Evolutionary conservation across 2,888 invertebrate genomes (phyloP), one percentile per base, ranked within the genome.

Genomic region (Tetropium fuscum): DNA sequence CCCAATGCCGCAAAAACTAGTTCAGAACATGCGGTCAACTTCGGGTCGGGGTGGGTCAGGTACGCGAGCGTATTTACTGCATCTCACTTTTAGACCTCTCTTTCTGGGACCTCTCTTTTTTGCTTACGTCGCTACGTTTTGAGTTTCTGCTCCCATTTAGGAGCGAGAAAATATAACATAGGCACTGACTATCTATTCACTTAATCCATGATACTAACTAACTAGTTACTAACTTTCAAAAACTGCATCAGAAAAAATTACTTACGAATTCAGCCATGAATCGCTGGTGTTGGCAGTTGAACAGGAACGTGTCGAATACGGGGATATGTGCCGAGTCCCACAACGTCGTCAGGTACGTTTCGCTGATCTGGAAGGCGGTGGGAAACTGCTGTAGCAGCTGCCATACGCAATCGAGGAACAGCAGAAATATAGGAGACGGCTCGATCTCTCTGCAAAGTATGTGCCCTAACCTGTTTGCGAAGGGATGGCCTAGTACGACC

Each of bases 371-470:
- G 83, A 98, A 97, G 69, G 91, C 88, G 0, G 90, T 86, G 0
- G 96, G 96, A 82, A 90, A 95, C 83, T 97, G 97, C 71, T 90
- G 89, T 70, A 90, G 82, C 48, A 98, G 84, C 83, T 98, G 98
- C 94, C 95, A 96, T 53, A 92, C 90, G 81, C 95, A 94, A 82
- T 98, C 98, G 71, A 98, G 86, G 83, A 94, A 97, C 44, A 98
- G 83, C 41, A 97, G 87, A 80, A 97, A 93, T 45, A 97, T 84
- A 0, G 97, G 97, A 44, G 94, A 90, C 82, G 92, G 87, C 63
- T 87, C 89, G 55, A 88, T 80, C 60, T 84, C 86, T 51, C 86
- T 84, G 16, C 85, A 86, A 1, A 87, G 79, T 10, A 92, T 87
- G 60, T 91, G 90, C 0, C 92, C 92, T 63, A 92, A 81, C 47